Conservation (phyloP, 2,113 vertebrate genomes). For the Lipotes vexillifer region DNA sequence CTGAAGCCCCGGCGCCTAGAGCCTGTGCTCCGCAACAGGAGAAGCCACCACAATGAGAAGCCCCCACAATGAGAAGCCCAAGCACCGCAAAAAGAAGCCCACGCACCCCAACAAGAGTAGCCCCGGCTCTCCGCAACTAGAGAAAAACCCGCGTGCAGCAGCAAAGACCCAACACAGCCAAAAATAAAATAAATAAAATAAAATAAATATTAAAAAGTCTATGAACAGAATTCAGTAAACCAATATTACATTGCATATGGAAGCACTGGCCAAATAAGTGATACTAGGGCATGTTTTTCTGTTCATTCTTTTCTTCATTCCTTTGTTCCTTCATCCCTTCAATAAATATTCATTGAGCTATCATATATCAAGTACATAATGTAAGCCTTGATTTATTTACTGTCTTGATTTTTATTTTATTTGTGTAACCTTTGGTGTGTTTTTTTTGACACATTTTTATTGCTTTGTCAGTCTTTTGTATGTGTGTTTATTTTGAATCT, state of each 20-base stretch:
- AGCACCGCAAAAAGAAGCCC: no score
- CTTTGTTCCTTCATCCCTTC: neutral
- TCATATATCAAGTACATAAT: neutral
- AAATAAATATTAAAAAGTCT: neutral
- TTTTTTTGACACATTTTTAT: constrained; percentile 41
- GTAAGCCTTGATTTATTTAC: neutral
- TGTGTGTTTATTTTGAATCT: neutral
- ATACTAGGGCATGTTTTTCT: neutral
- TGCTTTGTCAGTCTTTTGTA: neutral
- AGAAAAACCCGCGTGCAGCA: no score
- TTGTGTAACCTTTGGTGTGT: neutral
- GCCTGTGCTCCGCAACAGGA: no score
- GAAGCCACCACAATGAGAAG: no score
- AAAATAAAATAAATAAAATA: no score
- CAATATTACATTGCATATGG: neutral
- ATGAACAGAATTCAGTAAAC: neutral
- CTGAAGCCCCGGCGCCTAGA: no score
- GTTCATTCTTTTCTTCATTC: neutral
- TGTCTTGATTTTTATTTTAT: constrained; percentile 28
- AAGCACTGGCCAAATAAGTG: neutral
- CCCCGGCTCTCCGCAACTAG: no score
- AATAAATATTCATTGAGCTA: constrained; percentile 14
- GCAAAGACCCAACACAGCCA: no score
- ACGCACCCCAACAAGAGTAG: no score
- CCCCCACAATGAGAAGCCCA: no score